These are phyloP conservation scores for Apodemus sylvaticus DNA, from an alignment of 2,113 vertebrate species.

Conservation along the genomic window DNA sequence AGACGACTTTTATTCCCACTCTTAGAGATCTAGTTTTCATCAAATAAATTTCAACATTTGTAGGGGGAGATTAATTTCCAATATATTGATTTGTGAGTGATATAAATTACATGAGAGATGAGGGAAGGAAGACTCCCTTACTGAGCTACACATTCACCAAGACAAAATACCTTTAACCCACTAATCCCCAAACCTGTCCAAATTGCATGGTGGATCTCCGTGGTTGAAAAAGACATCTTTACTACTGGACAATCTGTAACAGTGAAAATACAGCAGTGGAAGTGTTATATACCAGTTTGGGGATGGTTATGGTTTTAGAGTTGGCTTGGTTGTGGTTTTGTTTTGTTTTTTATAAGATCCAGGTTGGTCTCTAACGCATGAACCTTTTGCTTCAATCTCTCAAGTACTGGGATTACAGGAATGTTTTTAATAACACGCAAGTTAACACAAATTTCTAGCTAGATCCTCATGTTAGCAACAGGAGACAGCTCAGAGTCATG, in stretches of 20 bases:
- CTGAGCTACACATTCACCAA: not conserved
- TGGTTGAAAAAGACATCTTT: conserved; percentile 45
- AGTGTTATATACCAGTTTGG: not conserved
- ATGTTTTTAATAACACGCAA: conserved; percentile 45
- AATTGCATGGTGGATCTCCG: not conserved
- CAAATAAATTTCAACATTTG: conserved; percentile 31
- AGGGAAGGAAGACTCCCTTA: not conserved
- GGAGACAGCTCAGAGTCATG: not conserved
- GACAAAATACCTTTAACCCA: conserved; percentile 43
- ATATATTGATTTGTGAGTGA: not conserved
- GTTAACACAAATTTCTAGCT: not conserved
- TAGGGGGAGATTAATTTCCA: conserved; percentile 26
- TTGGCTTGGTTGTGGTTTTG: not conserved
- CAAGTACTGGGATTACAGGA: not conserved
- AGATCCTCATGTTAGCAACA: conserved; percentile 1
- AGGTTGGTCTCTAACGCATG: not conserved
- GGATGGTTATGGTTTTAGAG: not conserved
- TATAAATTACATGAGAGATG: not conserved
- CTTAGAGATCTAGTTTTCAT: conserved; percentile 29
- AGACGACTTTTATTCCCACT: not conserved
- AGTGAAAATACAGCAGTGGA: not conserved
- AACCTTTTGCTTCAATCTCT: not conserved
- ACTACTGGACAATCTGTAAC: not conserved
- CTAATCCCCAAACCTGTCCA: not conserved
- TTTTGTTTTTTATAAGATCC: not conserved